Percentiles rank a stretch among this genome's conserved stretches.
These are phyloP conservation scores for Caenorhabditis zanzibari DNA, from an alignment of 2,888 invertebrate genomes.

Conservation along the genomic window DNA sequence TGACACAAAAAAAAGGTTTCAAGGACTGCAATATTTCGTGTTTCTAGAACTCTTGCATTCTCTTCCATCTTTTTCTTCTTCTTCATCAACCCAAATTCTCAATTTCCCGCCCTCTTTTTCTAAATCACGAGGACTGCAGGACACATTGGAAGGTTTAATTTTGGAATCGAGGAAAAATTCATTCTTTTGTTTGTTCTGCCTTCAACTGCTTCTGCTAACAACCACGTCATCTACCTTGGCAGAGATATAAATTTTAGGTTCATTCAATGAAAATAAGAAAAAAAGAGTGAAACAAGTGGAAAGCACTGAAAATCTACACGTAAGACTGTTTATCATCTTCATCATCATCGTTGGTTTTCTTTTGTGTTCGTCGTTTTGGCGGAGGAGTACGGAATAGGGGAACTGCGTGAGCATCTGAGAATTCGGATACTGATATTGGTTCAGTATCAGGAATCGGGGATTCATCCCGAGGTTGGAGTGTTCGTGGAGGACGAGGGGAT, in stretches of 20 bases:
- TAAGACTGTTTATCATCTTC: constrained; percentile 61
- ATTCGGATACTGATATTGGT: constrained; percentile 62
- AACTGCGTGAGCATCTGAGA: constrained; percentile 57
- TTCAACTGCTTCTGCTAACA: constrained; percentile 11
- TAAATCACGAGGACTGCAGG: constrained; percentile 49
- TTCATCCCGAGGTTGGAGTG: constrained; percentile 30
- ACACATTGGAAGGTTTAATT: constrained; percentile 40
- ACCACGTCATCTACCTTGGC: constrained; percentile 30
- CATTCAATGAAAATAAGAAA: constrained; percentile 16
- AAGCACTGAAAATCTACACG: constrained; percentile 56
- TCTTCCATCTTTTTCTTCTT: neutral
- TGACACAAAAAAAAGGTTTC: constrained; percentile 25
- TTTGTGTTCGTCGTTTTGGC: constrained; percentile 17
- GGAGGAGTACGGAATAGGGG: constrained; percentile 56
- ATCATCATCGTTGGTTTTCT: constrained; percentile 18
- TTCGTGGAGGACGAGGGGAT: constrained; percentile 33
- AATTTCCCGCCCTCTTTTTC: constrained; percentile 51
- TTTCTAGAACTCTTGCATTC: constrained; percentile 34
- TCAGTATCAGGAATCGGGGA: constrained; percentile 56
- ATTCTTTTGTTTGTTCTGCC: constrained; percentile 45
- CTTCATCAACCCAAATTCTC: constrained; percentile 31
- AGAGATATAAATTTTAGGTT: neutral
- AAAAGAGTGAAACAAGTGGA: neutral
- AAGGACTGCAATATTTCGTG: constrained; percentile 27
- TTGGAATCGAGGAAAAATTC: constrained; percentile 17